Evolutionary conservation across 2,113 vertebrate species (phyloP).

Genomic region (Empidonax traillii): DNA sequence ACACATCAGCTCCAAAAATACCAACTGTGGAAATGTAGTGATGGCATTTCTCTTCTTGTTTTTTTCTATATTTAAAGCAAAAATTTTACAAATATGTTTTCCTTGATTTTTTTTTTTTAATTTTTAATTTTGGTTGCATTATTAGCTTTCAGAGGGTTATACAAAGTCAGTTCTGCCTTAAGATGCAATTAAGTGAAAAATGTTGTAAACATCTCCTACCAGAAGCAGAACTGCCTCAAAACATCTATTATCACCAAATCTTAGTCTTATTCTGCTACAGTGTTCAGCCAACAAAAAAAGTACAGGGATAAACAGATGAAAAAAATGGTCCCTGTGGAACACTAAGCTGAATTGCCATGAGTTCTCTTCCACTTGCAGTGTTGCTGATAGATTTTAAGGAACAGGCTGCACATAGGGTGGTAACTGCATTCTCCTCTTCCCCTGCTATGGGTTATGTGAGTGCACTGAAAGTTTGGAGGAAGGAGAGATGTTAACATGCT

Average conservation of each 20-base stretch:
- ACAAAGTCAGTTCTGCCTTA: not conserved
- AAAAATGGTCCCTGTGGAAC: not conserved
- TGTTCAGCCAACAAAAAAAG: not conserved
- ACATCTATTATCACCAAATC: not conserved
- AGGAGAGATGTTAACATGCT: not conserved
- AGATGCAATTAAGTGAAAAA: not conserved
- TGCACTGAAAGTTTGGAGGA: not conserved
- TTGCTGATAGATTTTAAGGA: not conserved
- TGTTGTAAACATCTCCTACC: not conserved
- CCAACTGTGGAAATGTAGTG: not conserved
- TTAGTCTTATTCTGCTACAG: not conserved
- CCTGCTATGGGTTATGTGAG: not conserved
- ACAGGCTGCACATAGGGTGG: fast-evolving
- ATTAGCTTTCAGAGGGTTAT: not conserved
- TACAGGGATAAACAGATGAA: not conserved
- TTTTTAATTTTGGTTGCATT: not conserved
- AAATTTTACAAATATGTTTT: not conserved
- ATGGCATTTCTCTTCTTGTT: not conserved
- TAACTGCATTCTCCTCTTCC: not conserved
- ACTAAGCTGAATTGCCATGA: not conserved
- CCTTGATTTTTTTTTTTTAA: not conserved
- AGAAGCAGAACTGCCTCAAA: not conserved
- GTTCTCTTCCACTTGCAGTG: not conserved
- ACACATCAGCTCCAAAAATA: not conserved
- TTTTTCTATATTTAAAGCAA: not conserved